Evolutionary conservation across 2,888 invertebrate genomes (phyloP).

Genomic region (Scaptomyza parva): DNA sequence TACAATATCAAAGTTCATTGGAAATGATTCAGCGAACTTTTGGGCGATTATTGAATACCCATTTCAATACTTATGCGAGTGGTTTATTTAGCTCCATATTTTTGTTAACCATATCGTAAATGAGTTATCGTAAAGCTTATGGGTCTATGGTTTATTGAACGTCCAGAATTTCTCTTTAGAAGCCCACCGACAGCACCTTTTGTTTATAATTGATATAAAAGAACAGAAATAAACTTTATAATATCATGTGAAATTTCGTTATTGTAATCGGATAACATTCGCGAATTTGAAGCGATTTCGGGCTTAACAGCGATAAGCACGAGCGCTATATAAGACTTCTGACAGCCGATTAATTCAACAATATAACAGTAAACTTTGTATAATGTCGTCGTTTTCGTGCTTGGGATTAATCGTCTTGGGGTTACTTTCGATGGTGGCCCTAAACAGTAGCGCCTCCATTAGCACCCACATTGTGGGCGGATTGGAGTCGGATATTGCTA

Average conservation of each 20-base stretch:
- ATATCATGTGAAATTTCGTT: conserved; percentile 59
- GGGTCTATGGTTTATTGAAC: conserved; percentile 36
- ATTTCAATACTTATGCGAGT: neutral
- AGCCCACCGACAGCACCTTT: conserved; percentile 64
- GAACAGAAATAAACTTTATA: conserved; percentile 58
- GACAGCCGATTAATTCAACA: conserved; percentile 12
- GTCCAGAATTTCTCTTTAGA: conserved; percentile 54
- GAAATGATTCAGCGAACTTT: conserved; percentile 21
- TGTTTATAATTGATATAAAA: conserved; percentile 81
- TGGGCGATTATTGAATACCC: neutral
- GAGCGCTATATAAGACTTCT: conserved; percentile 46
- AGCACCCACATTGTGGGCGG: conserved; percentile 68
- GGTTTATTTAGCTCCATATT: neutral
- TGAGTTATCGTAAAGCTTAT: conserved; percentile 54
- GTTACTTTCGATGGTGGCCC: conserved; percentile 31
- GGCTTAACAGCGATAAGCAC: conserved; percentile 53
- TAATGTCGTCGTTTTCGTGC: conserved; percentile 44
- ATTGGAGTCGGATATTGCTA: conserved; percentile 55
- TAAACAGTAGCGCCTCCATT: conserved; percentile 36
- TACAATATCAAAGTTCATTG: conserved; percentile 33
- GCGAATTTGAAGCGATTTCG: conserved; percentile 51
- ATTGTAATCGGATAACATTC: conserved; percentile 62
- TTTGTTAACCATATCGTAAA: conserved; percentile 32
- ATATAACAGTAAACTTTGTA: conserved; percentile 9
- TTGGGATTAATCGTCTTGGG: conserved; percentile 44